These are phyloP conservation scores for Polia nebulosa DNA, from an alignment of 2,888 invertebrate genomes.

Conservation along the genomic window DNA sequence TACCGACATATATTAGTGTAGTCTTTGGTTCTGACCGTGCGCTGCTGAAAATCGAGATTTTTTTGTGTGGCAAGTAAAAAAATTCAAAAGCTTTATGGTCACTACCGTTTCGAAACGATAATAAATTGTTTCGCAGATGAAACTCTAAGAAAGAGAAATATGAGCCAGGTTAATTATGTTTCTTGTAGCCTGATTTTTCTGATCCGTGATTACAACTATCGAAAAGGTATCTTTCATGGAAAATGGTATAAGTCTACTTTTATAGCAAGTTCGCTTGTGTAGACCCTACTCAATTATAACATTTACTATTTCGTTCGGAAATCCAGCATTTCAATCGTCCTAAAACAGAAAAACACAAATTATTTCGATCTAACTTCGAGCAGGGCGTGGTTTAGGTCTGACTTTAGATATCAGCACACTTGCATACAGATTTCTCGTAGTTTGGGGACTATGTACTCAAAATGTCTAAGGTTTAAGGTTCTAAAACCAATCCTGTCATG, in stretches of 20 bases:
- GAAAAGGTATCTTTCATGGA: background rate
- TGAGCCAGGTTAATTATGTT: background rate
- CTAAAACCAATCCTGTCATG: too few species aligned
- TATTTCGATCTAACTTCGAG: background rate
- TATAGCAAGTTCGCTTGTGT: background rate
- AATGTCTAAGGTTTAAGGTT: too few species aligned
- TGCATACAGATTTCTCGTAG: background rate
- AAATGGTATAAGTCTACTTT: background rate
- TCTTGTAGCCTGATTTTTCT: background rate
- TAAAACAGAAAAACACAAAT: background rate
- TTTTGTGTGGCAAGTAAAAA: constrained; percentile 6
- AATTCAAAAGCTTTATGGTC: background rate
- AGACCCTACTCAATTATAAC: background rate
- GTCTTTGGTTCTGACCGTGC: too few species aligned
- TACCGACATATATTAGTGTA: too few species aligned
- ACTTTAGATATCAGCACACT: too few species aligned
- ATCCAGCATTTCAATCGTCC: background rate
- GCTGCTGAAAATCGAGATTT: constrained; percentile 15
- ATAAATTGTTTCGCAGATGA: background rate
- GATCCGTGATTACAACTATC: background rate
- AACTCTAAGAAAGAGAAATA: background rate
- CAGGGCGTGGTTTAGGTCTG: constrained; percentile 8
- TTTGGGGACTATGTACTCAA: too few species aligned
- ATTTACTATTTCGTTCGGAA: constrained; percentile 37
- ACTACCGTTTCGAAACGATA: background rate